Evolutionary conservation across 2,888 invertebrate species (phyloP), one percentile per base, ranked within the genome.

Genomic region (Amphiduros pacificus): DNA sequence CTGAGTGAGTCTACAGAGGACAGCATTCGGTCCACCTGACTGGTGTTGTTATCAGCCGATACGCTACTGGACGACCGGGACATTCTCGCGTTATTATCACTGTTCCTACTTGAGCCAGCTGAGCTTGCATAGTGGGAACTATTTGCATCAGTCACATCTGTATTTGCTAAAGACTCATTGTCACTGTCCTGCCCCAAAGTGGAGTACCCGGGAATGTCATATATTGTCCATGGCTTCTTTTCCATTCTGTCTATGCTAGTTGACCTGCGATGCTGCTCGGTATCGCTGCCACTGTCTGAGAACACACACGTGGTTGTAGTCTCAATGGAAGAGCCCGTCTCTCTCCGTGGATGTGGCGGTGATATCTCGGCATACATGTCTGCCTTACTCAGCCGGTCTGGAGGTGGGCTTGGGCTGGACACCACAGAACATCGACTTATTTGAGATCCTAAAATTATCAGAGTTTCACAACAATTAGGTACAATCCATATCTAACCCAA

Each of bases 401-500:
- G 59, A 20, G 52, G 52, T 41, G 51, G 59, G 11, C 52, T 52
- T 2, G 59, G 48, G 58, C 48, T 51, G 5, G 50, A 29, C 50
- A 59, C 36, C 22, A 52, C 41, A 5, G 59, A 59, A 32, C 53
- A 48, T 27, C 59, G 36, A 31, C 52, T 53, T 17, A 52, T 52
- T 36, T 51, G 52, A 11, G 52, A 59, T 17, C 59, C 59, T 59
- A 53, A 11, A 53, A 52, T n/a, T n/a, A n/a, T n/a, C n/a, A n/a
- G n/a, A n/a, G n/a, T n/a, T n/a, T n/a, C n/a, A n/a, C n/a, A n/a
- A n/a, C n/a, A n/a, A n/a, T n/a, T n/a, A n/a, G n/a, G n/a, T n/a
- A 20, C 5, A 55, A 51, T 29, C 22, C n/a, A n/a, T n/a, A n/a
- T n/a, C n/a, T n/a, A n/a, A n/a, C n/a, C n/a, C n/a, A n/a, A n/a